These are phyloP conservation scores for Hydrozoanthus tunicans DNA, from an alignment of 64 coral and sea anemone species.

Conservation along the genomic window DNA sequence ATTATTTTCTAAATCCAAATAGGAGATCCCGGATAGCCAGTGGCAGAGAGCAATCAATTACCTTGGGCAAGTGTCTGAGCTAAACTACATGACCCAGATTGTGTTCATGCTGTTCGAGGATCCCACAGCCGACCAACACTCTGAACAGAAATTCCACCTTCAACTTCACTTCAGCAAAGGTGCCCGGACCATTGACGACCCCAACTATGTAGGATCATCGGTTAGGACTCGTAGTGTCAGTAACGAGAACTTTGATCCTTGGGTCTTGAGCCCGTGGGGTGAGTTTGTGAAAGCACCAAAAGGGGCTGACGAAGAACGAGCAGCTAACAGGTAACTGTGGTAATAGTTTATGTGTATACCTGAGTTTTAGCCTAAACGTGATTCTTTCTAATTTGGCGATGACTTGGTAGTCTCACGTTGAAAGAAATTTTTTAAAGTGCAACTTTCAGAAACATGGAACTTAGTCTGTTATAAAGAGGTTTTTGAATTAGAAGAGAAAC, in stretches of 20 bases:
- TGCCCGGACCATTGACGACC: slow-evolving; percentile 71
- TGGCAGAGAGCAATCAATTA: slow-evolving; percentile 85
- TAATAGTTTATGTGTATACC: background rate
- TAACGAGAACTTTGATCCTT: slow-evolving; percentile 3
- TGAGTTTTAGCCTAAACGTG: no score
- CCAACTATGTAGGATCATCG: slow-evolving; percentile 29
- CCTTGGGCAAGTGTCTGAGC: slow-evolving; percentile 71
- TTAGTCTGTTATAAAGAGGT: no score
- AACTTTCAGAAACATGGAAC: no score
- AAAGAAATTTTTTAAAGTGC: no score
- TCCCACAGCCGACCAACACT: slow-evolving; percentile 68
- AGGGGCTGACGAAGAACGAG: background rate
- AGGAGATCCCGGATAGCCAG: slow-evolving; percentile 51
- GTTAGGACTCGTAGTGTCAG: background rate
- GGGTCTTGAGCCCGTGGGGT: slow-evolving; percentile 40
- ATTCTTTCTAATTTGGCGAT: no score
- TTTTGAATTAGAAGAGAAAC: no score
- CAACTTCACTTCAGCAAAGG: slow-evolving; percentile 88
- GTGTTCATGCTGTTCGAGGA: slow-evolving; percentile 94
- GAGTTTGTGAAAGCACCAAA: slow-evolving; percentile 33
- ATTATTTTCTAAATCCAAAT: background rate
- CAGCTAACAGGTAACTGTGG: background rate
- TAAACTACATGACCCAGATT: slow-evolving; percentile 98
- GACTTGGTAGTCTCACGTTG: no score
- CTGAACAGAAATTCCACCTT: slow-evolving; percentile 81